These are phyloP conservation scores for Coryphaenoides rupestris DNA, from an alignment of 2,113 vertebrate genomes.

Conservation along the genomic window DNA sequence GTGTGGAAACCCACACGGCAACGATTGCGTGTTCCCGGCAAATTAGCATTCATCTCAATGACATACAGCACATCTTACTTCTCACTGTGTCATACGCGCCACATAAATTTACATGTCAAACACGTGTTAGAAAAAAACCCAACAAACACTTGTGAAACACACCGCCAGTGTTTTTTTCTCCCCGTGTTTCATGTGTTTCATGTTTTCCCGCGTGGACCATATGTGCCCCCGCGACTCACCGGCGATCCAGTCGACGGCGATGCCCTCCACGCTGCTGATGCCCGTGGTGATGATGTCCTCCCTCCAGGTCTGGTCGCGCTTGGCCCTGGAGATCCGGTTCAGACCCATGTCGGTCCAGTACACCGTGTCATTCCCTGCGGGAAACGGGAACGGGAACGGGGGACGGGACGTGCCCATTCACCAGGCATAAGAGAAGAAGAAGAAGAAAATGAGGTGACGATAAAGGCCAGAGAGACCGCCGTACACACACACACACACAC, in stretches of 20 bases:
- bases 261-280: slow-evolving; percentile 93
- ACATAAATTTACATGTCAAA: no score
- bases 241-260: slow-evolving; percentile 96
- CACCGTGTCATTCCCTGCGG: slow-evolving; percentile 91
- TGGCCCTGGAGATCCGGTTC: slow-evolving; percentile 92
- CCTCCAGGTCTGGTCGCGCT: slow-evolving; percentile 96
- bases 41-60: no score
- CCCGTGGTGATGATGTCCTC: slow-evolving; percentile 94
- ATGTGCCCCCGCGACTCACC: slow-evolving; percentile 66
- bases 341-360: slow-evolving; percentile 99
- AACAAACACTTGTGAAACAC: no score
- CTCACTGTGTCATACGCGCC: no score
- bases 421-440: slow-evolving; percentile 21
- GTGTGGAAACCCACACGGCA: no score
- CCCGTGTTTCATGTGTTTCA: not conserved
- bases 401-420: slow-evolving; percentile 37
- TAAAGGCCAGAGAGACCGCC: no score
- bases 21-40: no score
- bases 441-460: slow-evolving; percentile 35
- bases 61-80: no score
- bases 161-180: no score
- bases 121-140: no score
- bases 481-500: slow-evolving; percentile 15
- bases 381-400: no score
- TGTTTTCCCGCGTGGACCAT: no score